Conservation (phyloP, 92 coral and sea anemone genomes). For the Muricea muricata region DNA sequence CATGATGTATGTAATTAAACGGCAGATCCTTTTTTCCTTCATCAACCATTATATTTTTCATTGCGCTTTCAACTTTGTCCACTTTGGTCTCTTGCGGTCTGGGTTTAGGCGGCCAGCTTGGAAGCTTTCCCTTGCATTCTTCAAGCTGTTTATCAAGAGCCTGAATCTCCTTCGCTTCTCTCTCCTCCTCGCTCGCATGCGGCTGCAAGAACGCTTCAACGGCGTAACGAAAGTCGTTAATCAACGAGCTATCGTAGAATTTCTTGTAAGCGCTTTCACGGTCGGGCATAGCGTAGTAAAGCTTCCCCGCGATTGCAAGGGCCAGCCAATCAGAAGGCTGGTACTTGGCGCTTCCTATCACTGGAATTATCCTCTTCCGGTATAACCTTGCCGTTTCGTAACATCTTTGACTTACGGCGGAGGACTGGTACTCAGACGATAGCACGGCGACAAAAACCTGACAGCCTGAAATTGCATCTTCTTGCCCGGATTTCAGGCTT, state of each 20-base stretch:
- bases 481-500: not conserved
- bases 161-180: constrained; percentile 68
- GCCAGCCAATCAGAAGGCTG: not conserved
- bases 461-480: constrained; percentile 63
- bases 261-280: constrained; percentile 64
- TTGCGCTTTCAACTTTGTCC: constrained; percentile 1
- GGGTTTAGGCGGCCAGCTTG: constrained; percentile 73
- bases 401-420: constrained; percentile 62
- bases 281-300: constrained; percentile 69
- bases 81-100: constrained; percentile 49
- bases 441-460: constrained; percentile 70
- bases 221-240: constrained; percentile 80
- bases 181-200: constrained; percentile 69
- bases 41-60: constrained; percentile 35
- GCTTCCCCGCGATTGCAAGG: constrained; percentile 28
- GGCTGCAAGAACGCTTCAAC: constrained; percentile 70
- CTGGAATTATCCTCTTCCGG: constrained; percentile 73
- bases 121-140: constrained; percentile 57
- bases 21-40: constrained; percentile 57
- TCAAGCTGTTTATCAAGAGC: constrained; percentile 71
- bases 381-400: constrained; percentile 72
- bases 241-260: constrained; percentile 71
- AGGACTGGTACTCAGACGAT: constrained; percentile 62
- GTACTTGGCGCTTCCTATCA: constrained; percentile 60
- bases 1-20: constrained; percentile 74